Percentiles rank a stretch among this genome's conserved stretches.
These are phyloP conservation scores for Galago senegalensis DNA, from an alignment of 2,797 vertebrate genomes.

Conservation along the genomic window DNA sequence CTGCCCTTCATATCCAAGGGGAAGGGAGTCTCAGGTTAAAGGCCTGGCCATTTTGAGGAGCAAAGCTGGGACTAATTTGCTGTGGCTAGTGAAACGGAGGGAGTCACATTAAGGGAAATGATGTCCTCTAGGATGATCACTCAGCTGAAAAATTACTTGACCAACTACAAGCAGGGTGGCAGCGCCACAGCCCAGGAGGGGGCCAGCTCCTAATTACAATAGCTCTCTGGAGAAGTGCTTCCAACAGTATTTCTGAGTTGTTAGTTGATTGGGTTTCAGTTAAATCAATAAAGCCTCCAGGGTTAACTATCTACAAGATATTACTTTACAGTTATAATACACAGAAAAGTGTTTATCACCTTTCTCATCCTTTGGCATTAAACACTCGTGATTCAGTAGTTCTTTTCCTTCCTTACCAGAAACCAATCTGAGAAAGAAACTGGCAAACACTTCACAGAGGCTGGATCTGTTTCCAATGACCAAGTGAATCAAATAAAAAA, in stretches of 20 bases:
- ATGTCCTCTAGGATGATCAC: constrained; percentile 48
- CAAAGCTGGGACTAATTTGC: constrained; percentile 5
- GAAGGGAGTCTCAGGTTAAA: background rate
- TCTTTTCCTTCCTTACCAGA: constrained; percentile 39
- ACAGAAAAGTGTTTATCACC: constrained; percentile 69
- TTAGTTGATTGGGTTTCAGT: constrained; percentile 70
- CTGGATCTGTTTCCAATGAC: constrained; percentile 51
- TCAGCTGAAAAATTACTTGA: constrained; percentile 68
- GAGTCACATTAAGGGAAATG: background rate
- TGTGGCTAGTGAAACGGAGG: constrained; percentile 11
- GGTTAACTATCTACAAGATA: constrained; percentile 66
- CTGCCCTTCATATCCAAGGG: background rate
- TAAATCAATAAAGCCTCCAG: constrained; percentile 67
- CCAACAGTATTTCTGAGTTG: constrained; percentile 55
- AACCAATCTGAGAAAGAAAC: constrained; percentile 64
- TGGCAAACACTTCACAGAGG: constrained; percentile 50
- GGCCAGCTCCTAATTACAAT: constrained; percentile 57
- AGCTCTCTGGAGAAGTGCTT: constrained; percentile 58
- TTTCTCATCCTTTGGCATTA: constrained; percentile 69
- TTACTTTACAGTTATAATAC: constrained; percentile 47
- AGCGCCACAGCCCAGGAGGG: constrained; percentile 12
- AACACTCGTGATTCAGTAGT: constrained; percentile 43
- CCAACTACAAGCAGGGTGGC: constrained; percentile 7
- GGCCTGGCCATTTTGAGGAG: background rate
- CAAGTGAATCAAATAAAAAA: constrained; percentile 64